A percentile compares a stretch with the other conserved stretches of the same genome.
phyloP scores from a whole-genome alignment of 2,113 vertebrate genomes.

The Gracilinanus agilis region DNA sequence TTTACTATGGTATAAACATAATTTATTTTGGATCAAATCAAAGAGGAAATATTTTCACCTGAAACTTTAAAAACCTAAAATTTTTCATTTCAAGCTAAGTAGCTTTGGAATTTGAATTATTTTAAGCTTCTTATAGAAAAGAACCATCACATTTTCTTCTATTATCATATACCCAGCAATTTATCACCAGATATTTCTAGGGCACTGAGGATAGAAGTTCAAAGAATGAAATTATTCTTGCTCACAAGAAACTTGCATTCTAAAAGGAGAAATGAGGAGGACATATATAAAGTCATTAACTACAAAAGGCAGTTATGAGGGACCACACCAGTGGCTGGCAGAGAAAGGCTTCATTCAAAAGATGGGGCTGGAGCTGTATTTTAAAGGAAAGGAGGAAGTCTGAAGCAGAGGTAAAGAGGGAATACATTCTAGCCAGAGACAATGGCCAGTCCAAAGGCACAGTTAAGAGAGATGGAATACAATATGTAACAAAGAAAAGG shows the following conservation, averaged over 20 bases:
- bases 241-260: not conserved
- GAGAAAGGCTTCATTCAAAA: not conserved
- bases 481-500: not conserved
- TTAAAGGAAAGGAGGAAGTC: not conserved
- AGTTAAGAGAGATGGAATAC: too few relatives aligned
- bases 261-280: not conserved
- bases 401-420: not conserved
- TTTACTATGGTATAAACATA: not conserved
- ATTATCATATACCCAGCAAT: not conserved
- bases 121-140: not conserved
- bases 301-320: not conserved
- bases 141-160: not conserved
- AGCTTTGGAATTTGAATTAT: not conserved
- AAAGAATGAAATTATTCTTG: not conserved
- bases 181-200: not conserved
- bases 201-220: not conserved
- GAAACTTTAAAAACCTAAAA: not conserved
- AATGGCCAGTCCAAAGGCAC: too few relatives aligned
- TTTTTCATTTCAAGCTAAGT: not conserved
- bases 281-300: not conserved
- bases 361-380: not conserved
- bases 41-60: not conserved
- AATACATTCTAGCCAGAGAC: too few relatives aligned
- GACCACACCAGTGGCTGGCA: not conserved
- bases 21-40: not conserved